Base-by-base conservation (phyloP, 2,888 invertebrate genomes). In the Thereva nobilitata region DNA sequence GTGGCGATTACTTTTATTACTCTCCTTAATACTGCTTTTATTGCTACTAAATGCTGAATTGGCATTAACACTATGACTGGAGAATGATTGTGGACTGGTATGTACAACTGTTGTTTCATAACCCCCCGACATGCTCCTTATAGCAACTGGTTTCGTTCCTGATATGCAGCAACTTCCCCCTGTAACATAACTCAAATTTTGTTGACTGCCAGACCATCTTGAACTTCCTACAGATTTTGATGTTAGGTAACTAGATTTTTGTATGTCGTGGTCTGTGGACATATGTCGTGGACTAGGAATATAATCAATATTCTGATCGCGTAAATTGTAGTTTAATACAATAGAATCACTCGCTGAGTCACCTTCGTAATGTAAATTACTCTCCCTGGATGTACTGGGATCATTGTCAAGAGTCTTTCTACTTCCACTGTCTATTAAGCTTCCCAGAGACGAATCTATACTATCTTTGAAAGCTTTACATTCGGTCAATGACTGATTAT, bases 241-340 rank as follows among this genome's bases (percentile, higher is more conserved):
- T 52, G 70, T 54, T 12, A 69, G 63, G 10, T 56, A 66, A 44
- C 56, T 44, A 50, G 57, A 42, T 41, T 65, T 61, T 56, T 37
- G 53, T 40, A 54, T 55, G 50, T 73, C 71, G 45, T 70, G 67
- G 49, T 72, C 71, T 10, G 64, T 53, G 4, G 70, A 71, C 53
- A 61, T 52, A 67, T 72, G 71, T 40, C 72, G 69, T 9, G 72
- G 71, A 40, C 69, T 70, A 40, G 72, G 70, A 68, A 73, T 72
- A 61, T 74, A 75, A 67, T 75, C 75, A 50, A 75, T 74, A 59
- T 73, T 74, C 67, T 74, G 74, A 68, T 75, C 73, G 42, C 74
- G 72, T 56, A 75, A 68, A 71, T 74, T 75, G 63, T 75, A 75
- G 52, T 72, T 73, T 34, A 74, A 70, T 38, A 72, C 71, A 23